Percentiles rank a stretch among this genome's conserved stretches.
phyloP scores from a whole-genome alignment of 1,140 invertebrate species.

The Drosophila rhopaloa region DNA sequence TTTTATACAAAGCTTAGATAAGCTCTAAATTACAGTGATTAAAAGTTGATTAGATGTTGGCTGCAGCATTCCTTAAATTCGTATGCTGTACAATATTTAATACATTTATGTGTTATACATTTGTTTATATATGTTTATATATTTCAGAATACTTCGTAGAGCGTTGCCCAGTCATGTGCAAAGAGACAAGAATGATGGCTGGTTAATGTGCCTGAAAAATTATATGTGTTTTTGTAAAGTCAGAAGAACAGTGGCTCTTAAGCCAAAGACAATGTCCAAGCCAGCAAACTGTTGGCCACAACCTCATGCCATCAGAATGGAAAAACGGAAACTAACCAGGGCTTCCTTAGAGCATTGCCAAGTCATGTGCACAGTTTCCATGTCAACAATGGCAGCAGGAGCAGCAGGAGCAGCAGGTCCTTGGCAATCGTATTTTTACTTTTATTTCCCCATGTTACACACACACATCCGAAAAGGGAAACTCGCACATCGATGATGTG shows the following conservation, averaged over 20 bases:
- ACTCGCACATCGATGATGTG: slow-evolving; percentile 50
- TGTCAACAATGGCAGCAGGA: slow-evolving; percentile 12
- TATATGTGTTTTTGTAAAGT: not conserved
- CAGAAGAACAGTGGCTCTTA: not conserved
- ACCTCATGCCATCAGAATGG: not conserved
- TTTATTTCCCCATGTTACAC: slow-evolving; percentile 18
- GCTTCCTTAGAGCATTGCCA: slow-evolving; percentile 20
- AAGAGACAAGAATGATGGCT: not conserved
- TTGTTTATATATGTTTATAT: too few relatives aligned
- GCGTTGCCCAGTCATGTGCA: too few relatives aligned
- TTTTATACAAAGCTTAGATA: not conserved
- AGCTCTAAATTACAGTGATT: too few relatives aligned
- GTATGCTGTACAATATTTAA: too few relatives aligned
- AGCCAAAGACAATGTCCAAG: not conserved
- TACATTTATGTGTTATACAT: too few relatives aligned
- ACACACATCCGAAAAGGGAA: not conserved
- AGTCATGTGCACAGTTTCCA: slow-evolving; percentile 43
- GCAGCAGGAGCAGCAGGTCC: slow-evolving; percentile 5
- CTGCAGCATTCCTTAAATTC: too few relatives aligned
- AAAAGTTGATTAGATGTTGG: too few relatives aligned
- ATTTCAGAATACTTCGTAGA: too few relatives aligned
- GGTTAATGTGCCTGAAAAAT: not conserved
- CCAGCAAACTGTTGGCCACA: slow-evolving; percentile 2
- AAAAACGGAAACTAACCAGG: not conserved
- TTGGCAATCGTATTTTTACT: slow-evolving; percentile 19